Percentiles rank a stretch among this genome's conserved stretches.
Evolutionary conservation across 2,797 vertebrate genomes (phyloP).

Genomic region (Agapornis canus): DNA sequence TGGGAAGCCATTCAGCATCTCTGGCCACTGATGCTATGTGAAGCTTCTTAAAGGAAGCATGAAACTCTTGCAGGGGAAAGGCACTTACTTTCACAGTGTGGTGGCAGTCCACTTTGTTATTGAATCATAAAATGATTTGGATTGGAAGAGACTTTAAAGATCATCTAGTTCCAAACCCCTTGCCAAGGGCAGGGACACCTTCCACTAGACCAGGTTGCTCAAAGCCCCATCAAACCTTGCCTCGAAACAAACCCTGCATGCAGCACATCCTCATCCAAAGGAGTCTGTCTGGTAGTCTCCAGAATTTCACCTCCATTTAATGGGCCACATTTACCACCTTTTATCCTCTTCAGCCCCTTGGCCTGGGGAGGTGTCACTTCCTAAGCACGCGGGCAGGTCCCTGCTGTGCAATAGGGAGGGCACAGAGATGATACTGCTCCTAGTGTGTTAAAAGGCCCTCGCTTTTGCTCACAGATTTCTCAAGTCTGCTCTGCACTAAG

Average conservation of each 20-base stretch:
- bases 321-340: neutral
- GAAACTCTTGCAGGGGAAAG: accelerated
- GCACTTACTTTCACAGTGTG: neutral
- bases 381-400: accelerated
- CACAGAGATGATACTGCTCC: neutral
- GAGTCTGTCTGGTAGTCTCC: neutral
- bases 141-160: neutral
- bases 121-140: neutral
- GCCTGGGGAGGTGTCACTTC: neutral
- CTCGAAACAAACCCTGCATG: neutral
- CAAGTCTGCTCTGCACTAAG: neutral
- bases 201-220: neutral
- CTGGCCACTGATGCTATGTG: neutral
- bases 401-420: accelerated
- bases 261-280: neutral
- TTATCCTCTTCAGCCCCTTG: neutral
- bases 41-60: neutral
- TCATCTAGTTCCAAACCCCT: neutral
- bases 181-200: neutral
- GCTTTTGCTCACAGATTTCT: neutral
- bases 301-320: neutral
- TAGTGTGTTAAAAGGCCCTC: neutral
- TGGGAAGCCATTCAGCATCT: neutral
- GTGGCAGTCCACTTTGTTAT: neutral
- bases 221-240: neutral